phyloP scores from a whole-genome alignment of 2,797 vertebrate genomes.

The Epinephelus awoara region DNA sequence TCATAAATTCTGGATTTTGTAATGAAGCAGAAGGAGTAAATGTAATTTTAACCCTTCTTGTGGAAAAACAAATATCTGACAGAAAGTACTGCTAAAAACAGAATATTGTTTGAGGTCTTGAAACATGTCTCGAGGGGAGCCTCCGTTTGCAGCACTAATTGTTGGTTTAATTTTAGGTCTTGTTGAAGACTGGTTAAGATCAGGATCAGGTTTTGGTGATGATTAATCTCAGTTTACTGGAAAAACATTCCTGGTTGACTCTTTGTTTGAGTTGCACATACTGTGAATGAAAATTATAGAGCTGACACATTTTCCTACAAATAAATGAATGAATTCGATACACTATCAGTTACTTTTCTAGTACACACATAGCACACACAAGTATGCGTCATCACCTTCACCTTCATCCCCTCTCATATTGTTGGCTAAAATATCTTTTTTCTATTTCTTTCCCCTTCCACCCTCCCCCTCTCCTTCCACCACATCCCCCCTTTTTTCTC shows the following conservation, averaged over 20 bases:
- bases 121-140: not conserved
- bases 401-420: conserved; percentile 43
- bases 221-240: not conserved
- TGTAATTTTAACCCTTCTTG: not conserved
- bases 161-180: not conserved
- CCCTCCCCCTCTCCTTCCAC: conserved; percentile 40
- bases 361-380: conserved; percentile 12
- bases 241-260: not conserved
- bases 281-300: not conserved
- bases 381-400: conserved; percentile 34
- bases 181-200: not conserved
- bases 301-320: not conserved
- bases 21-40: not conserved
- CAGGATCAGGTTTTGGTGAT: not conserved
- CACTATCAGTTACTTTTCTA: not conserved
- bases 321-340: not conserved
- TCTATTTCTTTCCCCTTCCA: conserved; percentile 25
- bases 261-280: not conserved
- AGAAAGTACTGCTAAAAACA: not conserved
- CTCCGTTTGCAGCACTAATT: not conserved
- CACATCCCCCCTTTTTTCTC: conserved; percentile 52
- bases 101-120: not conserved
- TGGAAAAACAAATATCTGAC: not conserved
- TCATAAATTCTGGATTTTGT: not conserved
- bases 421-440: conserved; percentile 60